Evolutionary conservation across 2,797 vertebrate genomes (phyloP).

Genomic region (Syngnathus rostellatus): DNA sequence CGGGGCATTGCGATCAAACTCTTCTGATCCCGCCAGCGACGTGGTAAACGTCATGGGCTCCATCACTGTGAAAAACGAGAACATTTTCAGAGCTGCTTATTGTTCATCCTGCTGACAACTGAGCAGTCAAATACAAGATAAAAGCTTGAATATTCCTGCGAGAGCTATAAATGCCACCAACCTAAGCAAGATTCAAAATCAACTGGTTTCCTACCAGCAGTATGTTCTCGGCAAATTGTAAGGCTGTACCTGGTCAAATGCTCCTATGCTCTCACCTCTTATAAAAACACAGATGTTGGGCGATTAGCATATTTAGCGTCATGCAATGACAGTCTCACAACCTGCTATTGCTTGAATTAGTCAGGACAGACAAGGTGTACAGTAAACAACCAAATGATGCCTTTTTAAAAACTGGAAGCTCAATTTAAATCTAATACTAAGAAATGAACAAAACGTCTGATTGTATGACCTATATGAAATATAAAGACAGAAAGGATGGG

Average conservation of each 20-base stretch:
- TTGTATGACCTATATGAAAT: not conserved
- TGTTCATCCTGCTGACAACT: not conserved
- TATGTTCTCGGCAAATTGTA: conserved; percentile 14
- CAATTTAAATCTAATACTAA: not conserved
- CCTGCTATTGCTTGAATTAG: conserved; percentile 38
- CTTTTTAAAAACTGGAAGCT: too few relatives aligned
- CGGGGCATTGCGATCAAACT: conserved; percentile 82
- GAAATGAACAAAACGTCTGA: not conserved
- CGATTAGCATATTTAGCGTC: conserved; percentile 62
- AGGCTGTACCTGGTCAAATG: conserved; percentile 15
- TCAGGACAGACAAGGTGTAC: conserved; percentile 15
- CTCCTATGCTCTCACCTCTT: conserved; percentile 34
- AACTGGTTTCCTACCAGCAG: conserved; percentile 11
- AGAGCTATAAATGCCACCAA: conserved; percentile 2
- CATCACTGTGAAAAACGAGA: conserved; percentile 62
- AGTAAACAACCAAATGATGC: conserved; percentile 11
- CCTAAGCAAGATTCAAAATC: conserved; percentile 14
- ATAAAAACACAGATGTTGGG: conserved; percentile 57
- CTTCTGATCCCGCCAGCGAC: conserved; percentile 74
- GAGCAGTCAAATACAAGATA: not conserved
- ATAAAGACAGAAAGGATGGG: not conserved
- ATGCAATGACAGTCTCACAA: conserved; percentile 35
- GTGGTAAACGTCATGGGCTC: conserved; percentile 79
- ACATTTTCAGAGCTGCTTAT: not conserved
- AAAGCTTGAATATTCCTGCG: not conserved